Percentiles rank a stretch among this genome's conserved stretches.
Conservation (phyloP, 1,140 invertebrate genomes). For the Neodiprion pinetum region DNA sequence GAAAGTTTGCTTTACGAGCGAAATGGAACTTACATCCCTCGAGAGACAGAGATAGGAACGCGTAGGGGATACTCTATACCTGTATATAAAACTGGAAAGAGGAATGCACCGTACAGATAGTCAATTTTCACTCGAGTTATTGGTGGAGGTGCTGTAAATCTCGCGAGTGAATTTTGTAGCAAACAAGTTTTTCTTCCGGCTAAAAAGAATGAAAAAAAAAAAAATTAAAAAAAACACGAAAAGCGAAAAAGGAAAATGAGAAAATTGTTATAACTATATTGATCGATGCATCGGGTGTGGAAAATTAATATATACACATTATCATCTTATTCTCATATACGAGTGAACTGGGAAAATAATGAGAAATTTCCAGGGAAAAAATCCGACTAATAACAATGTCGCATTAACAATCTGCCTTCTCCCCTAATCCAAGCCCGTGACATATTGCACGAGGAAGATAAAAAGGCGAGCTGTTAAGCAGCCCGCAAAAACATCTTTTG, state of each 20-base stretch:
- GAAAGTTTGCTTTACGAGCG: conserved; percentile 46
- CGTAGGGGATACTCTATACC: too few relatives aligned
- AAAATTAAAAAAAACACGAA: too few relatives aligned
- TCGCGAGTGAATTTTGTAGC: too few relatives aligned
- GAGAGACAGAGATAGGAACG: conserved; percentile 25
- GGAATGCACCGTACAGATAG: conserved; percentile 43
- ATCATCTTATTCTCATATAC: too few relatives aligned
- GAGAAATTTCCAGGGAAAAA: neutral
- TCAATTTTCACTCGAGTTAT: conserved; percentile 12
- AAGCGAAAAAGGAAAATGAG: too few relatives aligned
- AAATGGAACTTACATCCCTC: conserved; percentile 42
- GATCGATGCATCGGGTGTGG: too few relatives aligned
- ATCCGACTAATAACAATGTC: neutral
- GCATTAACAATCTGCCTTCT: neutral
- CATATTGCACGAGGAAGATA: neutral
- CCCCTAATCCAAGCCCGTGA: neutral
- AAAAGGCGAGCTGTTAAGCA: neutral
- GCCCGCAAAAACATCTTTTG: neutral
- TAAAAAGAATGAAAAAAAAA: too few relatives aligned
- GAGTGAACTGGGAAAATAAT: neutral
- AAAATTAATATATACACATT: too few relatives aligned
- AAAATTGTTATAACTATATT: too few relatives aligned
- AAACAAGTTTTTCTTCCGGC: neutral
- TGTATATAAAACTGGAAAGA: conserved; percentile 44
- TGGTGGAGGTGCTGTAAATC: neutral